Evolutionary conservation across 2,888 invertebrate genomes (phyloP), one percentile per base, ranked within the genome.

Genomic region (Diabrotica balteata): DNA sequence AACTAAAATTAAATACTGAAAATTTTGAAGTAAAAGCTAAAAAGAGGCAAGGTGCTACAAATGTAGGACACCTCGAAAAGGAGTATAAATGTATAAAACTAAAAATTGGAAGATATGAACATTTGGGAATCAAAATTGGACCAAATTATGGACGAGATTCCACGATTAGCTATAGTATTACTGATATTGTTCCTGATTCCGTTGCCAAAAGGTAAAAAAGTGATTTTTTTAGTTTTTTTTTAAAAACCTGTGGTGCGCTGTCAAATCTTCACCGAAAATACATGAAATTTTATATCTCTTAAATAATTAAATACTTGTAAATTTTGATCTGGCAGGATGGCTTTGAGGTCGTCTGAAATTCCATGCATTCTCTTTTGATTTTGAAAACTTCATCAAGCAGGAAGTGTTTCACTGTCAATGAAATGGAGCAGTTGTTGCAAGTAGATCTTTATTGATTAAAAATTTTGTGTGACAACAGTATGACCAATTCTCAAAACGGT

Each of bases 111-210:
- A 62, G 74, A 22, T 65, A 75, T 45, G 79, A 81, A 65, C 62
- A 67, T 45, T 49, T 78, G 46, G 82, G 82, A 7, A 71, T 82
- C 11, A 77, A 74, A 63, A 79, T 82, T 55, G 77, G 75, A 32
- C 74, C 76, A 7, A 75, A 75, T 53, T 71, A 70, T 65, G 72
- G 75, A 43, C 71, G 61, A 49, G 73, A 70, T n/a, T 55, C 75
- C 42, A 69, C 73, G 32, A 75, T 78, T 10, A 80, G 83, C 71
- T 88, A 86, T 73, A 79, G 85, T 69, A 85, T 88, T 62, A 83
- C 85, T 7, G 83, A 83, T 63, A 86, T 88, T 72, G 81, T 85
- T 69, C 83, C 85, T 47, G 85, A 84, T 69, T 86, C 87, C 53
- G 81, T 84, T 52, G 86, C 87, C 8, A 83, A 85, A 76, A 85